Evolutionary conservation across 2,113 vertebrate species (phyloP), one percentile per base, ranked within the genome.

Genomic region (Odobenus rosmarus): DNA sequence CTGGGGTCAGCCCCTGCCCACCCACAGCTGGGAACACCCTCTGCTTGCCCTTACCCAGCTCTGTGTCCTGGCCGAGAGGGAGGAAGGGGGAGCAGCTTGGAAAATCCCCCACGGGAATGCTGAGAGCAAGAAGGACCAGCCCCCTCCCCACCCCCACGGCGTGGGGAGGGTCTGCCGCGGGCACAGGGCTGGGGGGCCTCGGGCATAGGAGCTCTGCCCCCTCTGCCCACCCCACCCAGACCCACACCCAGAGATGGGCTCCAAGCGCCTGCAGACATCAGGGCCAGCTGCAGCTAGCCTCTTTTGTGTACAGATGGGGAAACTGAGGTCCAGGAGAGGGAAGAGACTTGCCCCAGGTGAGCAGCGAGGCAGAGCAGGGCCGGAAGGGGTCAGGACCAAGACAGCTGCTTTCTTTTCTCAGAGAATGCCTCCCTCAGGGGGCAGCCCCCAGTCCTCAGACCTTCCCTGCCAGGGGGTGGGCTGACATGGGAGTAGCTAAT

Each of bases 361-460:
- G 53, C 94, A 1, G 51, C 0, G 57, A 31, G 21, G 39, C 24
- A 0, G 5, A 28, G 8, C 21, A 24, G 79, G 42, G 51, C 57
- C 2, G 11, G 53, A 28, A 2, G 0, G 2, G 4, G 18, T 36
- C 0, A 1, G 28, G 26, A 21, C 19, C 10, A 36, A 14, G 11
- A 4, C 19, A 3, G 39, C 36, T 1, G 23, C 51, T 46, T 15
- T 26, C 42, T 88, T 31, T 31, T 36, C 46, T 77, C 24, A 1
- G 33, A 3, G 36, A 23, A 1, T 11, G 33, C 62, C 79, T 92
- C 26, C 18, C 55, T 33, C 8, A 19, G 9, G 49, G 33, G 39
- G 39, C 42, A 31, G 53, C 8, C 26, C 8, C 36, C 55, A 3
- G 36, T 3, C 31, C 6, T 36, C 33, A 36, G 21, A 28, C 57